phyloP scores from a whole-genome alignment of 2,113 vertebrate species.

The Tachysurus vachellii region DNA sequence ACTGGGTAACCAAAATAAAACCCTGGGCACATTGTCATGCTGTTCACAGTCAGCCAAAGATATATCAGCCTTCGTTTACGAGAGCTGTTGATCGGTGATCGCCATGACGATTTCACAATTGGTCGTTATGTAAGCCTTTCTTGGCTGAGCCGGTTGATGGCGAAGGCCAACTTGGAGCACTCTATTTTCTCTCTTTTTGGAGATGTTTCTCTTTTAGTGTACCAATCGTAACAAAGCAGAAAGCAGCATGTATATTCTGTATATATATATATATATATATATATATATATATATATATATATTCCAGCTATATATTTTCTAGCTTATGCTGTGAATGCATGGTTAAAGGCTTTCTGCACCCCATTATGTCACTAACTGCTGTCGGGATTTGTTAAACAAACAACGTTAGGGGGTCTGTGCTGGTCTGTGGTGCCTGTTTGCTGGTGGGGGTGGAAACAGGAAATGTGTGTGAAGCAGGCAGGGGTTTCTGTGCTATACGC shows the following conservation, averaged over 20 bases:
- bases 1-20: background rate
- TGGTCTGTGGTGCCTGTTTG: background rate
- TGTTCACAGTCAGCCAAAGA: background rate
- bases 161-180: constrained; percentile 1
- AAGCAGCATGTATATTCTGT: background rate
- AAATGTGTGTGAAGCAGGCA: background rate
- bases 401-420: background rate
- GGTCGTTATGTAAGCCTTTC: constrained; percentile 2
- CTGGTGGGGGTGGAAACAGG: constrained; percentile 21
- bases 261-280: too few relatives aligned
- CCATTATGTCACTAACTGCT: background rate
- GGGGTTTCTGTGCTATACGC: constrained; percentile 2
- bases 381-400: constrained; percentile 38
- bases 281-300: too few relatives aligned
- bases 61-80: background rate
- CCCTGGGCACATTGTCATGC: background rate
- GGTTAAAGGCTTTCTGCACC: background rate
- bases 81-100: constrained; percentile 20
- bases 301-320: too few relatives aligned
- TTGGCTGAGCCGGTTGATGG: constrained; percentile 18
- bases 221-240: background rate
- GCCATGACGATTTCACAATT: constrained; percentile 39
- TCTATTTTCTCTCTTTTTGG: background rate
- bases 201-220: background rate
- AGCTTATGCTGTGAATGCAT: background rate